Base-by-base conservation (phyloP, 2,888 invertebrate genomes). In the Ceraclea dissimilis region DNA sequence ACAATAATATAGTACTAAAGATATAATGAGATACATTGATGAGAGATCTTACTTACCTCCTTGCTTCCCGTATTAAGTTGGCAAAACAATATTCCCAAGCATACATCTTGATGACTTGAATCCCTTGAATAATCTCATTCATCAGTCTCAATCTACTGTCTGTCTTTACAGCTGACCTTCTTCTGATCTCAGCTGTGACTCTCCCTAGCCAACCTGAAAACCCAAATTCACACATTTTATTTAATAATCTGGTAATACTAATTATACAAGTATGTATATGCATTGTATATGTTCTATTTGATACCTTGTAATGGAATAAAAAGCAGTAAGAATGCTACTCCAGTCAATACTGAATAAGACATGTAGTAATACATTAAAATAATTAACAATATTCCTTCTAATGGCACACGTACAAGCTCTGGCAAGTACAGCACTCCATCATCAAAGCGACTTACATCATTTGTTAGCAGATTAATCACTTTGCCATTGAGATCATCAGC, bases 91-190 rank as follows among this genome's bases (percentile, higher is more conserved):
- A 81, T 69, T 93, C 93, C 86, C 92, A 93, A 0, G 89, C 87
- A 66, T 90, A 92, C 90, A 92, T 92, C 69, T 93, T 93, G 62
- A 93, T 88, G 0, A 91, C 87, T 59, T 89, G 83, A 64, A 93
- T 88, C 2, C 90, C 90, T 56, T 83, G 83, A 33, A 93, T 84
- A 0, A 92, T 86, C 69, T 93, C 95, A 67, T 89, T 92, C 92
- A 95, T 94, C 1, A 94, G 70, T 21, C 90, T 78, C 1, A 96
- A 87, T 4, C 96, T 74, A 64, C 90, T 81, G 71, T 96, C 95
- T 0, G 94, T 93, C 52, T 87, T 78, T 33, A 84, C 71, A 0
- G 93, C 90, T 0, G 90, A 90, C 67, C 82, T 79, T 2, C 78
- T 72, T 2, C 90, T 81, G 51, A 82, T 75, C 52, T 76, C 76